Evolutionary conservation across 2,113 vertebrate species (phyloP).

Genomic region (Nanorana parkeri): DNA sequence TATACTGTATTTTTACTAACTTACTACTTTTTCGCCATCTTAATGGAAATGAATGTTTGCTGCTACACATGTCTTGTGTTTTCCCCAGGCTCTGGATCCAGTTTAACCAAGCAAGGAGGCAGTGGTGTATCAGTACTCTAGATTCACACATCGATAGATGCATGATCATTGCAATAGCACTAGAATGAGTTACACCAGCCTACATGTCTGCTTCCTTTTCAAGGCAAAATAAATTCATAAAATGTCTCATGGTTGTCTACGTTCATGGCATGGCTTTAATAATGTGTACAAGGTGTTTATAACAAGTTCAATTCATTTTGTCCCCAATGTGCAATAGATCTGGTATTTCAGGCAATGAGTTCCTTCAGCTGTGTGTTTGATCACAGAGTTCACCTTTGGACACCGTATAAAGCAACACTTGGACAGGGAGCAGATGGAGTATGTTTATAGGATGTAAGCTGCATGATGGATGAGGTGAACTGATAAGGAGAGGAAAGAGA

Average conservation of each 20-base stretch:
- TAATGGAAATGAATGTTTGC: no score
- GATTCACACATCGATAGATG: conserved; percentile 26
- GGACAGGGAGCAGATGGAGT: conserved; percentile 43
- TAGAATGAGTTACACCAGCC: background rate
- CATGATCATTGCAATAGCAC: background rate
- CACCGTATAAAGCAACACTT: conserved; percentile 3
- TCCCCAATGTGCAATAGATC: conserved; percentile 21
- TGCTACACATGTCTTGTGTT: background rate
- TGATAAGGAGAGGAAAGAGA: conserved; percentile 49
- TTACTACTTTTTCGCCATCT: no score
- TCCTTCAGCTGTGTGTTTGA: conserved; percentile 39
- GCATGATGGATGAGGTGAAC: conserved; percentile 46
- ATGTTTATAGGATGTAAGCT: conserved; percentile 32
- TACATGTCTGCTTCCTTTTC: conserved; percentile 8
- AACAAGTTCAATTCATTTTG: conserved; percentile 30
- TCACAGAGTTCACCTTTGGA: conserved; percentile 35
- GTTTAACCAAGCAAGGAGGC: background rate
- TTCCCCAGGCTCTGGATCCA: background rate
- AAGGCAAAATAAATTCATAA: conserved; percentile 10
- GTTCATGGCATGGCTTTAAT: conserved; percentile 6
- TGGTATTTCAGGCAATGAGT: conserved; percentile 2
- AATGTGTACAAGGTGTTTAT: conserved; percentile 38
- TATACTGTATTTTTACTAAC: no score
- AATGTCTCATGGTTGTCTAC: background rate
- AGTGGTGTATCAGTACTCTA: conserved; percentile 1